Evolutionary conservation across 2,113 vertebrate genomes (phyloP).

Genomic region (Salvelinus sp.): DNA sequence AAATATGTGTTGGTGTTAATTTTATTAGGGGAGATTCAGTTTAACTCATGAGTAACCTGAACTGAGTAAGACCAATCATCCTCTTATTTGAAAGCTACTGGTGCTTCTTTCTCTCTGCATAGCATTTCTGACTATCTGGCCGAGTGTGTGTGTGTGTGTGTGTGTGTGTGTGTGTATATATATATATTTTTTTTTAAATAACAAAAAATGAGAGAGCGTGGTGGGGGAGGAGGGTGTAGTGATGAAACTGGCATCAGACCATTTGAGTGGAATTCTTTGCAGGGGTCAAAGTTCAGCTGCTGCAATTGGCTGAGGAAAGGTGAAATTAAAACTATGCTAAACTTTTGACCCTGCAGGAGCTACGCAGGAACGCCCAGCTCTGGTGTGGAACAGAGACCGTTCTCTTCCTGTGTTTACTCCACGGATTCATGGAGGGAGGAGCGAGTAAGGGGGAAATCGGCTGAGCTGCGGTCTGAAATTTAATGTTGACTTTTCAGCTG

Average conservation of each 20-base stretch:
- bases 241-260: conserved; percentile 66
- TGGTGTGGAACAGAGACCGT: conserved; percentile 77
- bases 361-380: conserved; percentile 87
- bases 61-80: not conserved
- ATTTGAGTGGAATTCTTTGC: conserved; percentile 82
- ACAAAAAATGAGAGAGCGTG: too few relatives aligned
- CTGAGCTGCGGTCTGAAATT: conserved; percentile 54
- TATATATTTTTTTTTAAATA: too few relatives aligned
- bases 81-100: not conserved
- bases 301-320: conserved; percentile 92
- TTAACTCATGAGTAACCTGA: not conserved
- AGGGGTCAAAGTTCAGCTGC: conserved; percentile 81
- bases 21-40: too few relatives aligned
- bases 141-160: conserved; percentile 42
- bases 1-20: not conserved
- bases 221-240: conserved; percentile 34
- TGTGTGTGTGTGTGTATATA: conserved; percentile 30
- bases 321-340: conserved; percentile 99
- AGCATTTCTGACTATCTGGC: conserved; percentile 24
- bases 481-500: conserved; percentile 51
- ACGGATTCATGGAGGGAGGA: conserved; percentile 64
- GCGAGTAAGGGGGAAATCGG: conserved; percentile 16
- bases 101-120: not conserved
- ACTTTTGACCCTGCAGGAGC: conserved; percentile 97
- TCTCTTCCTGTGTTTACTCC: conserved; percentile 84